Conservation (phyloP, 2,113 vertebrate genomes). For the Merops nubicus region DNA sequence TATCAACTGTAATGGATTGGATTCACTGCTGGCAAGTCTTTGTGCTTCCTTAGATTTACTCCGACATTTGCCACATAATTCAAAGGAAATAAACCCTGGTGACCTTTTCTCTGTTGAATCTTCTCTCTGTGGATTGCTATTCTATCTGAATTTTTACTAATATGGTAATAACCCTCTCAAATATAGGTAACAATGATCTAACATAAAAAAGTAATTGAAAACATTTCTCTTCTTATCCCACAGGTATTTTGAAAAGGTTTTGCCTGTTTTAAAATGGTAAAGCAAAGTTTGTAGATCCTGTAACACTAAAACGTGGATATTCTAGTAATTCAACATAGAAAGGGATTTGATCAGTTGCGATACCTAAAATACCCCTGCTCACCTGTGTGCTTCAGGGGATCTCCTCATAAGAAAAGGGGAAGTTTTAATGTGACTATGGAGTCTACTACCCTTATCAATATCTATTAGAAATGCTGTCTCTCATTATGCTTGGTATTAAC, state of each 20-base stretch:
- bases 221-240: not conserved
- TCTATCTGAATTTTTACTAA: not conserved
- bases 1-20: slow-evolving; percentile 36
- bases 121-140: not conserved
- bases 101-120: slow-evolving; percentile 5
- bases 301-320: not conserved
- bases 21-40: slow-evolving; percentile 22
- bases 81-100: slow-evolving; percentile 23
- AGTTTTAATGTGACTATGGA: not conserved
- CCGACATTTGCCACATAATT: not conserved
- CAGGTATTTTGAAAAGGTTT: not conserved
- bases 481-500: not conserved
- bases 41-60: slow-evolving; percentile 35
- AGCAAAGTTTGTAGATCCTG: not conserved
- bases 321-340: not conserved
- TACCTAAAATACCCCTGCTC: not conserved
- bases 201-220: not conserved
- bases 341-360: not conserved
- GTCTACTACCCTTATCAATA: not conserved
- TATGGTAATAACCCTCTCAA: not conserved
- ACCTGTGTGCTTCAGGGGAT: not conserved
- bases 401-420: not conserved
- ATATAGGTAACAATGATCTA: not conserved
- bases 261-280: not conserved
- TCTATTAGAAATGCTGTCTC: not conserved